Conservation (phyloP, 2,797 vertebrate species). For the Arctocebus calabarensis region DNA sequence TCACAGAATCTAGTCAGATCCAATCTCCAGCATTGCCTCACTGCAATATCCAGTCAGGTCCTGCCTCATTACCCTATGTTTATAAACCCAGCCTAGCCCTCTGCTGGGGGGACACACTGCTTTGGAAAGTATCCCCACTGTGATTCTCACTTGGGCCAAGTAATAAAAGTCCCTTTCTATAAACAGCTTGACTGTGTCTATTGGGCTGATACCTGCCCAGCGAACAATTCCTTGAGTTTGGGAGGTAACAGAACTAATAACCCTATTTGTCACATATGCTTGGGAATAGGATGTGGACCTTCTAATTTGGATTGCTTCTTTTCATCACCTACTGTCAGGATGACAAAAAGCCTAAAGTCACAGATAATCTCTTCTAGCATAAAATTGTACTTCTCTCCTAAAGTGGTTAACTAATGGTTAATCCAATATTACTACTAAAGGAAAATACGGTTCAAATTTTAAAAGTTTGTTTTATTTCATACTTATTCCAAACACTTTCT, state of each 20-base stretch:
- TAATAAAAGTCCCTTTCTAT: not conserved
- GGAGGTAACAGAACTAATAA: not conserved
- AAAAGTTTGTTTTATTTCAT: not conserved
- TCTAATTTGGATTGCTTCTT: not conserved
- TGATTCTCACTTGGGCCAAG: not conserved
- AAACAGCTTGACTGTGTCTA: not conserved
- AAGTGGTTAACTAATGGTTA: constrained; percentile 11
- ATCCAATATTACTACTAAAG: not conserved
- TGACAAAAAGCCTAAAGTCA: not conserved
- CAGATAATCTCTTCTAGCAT: not conserved
- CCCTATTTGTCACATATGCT: not conserved
- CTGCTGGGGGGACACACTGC: not conserved
- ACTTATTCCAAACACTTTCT: constrained; percentile 1
- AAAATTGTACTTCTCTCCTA: not conserved
- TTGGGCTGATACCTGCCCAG: not conserved
- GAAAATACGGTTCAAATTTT: not conserved
- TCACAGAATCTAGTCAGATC: too few relatives aligned
- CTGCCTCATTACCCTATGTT: not conserved
- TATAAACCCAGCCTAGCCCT: not conserved
- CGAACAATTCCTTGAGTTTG: not conserved
- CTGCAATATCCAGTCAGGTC: too few relatives aligned
- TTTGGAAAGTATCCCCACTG: too few relatives aligned
- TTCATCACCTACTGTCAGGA: not conserved
- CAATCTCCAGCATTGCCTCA: too few relatives aligned
- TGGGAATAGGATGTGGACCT: not conserved